Conservation (phyloP, 2,797 vertebrate species). For the Tarsius wallacei region DNA sequence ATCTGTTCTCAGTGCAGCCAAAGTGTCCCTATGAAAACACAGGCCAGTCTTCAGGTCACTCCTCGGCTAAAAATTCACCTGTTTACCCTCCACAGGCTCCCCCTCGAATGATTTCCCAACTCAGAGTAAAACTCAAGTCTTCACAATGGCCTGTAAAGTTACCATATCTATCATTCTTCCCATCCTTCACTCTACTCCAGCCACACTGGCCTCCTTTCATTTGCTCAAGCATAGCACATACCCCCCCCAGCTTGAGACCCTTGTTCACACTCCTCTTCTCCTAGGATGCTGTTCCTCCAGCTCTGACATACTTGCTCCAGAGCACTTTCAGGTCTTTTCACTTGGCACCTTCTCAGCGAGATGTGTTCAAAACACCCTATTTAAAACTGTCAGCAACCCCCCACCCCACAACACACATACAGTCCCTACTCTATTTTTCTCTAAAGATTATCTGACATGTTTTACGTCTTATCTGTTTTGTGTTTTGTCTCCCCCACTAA, state of each 20-base stretch:
- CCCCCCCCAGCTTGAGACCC: neutral
- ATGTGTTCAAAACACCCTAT: neutral
- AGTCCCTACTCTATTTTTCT: neutral
- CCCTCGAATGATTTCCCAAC: neutral
- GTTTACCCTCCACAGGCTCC: neutral
- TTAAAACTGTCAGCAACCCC: neutral
- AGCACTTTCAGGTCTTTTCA: neutral
- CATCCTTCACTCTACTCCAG: neutral
- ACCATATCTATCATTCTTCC: neutral
- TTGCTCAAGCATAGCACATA: neutral
- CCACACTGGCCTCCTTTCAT: neutral
- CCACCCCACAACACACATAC: neutral
- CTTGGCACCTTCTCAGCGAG: neutral
- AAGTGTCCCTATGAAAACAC: neutral
- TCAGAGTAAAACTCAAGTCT: neutral
- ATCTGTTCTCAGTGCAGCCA: neutral
- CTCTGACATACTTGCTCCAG: neutral
- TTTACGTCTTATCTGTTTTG: neutral
- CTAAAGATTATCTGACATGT: neutral
- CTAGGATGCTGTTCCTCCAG: neutral
- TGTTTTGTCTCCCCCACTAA: neutral
- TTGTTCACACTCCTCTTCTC: neutral
- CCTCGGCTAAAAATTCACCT: neutral
- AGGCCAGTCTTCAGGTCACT: neutral
- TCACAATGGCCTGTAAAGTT: neutral